Percentiles rank a stretch among this genome's conserved stretches.
Evolutionary conservation across 2,888 invertebrate species (phyloP).

Genomic region (Exocentrus adspersus): DNA sequence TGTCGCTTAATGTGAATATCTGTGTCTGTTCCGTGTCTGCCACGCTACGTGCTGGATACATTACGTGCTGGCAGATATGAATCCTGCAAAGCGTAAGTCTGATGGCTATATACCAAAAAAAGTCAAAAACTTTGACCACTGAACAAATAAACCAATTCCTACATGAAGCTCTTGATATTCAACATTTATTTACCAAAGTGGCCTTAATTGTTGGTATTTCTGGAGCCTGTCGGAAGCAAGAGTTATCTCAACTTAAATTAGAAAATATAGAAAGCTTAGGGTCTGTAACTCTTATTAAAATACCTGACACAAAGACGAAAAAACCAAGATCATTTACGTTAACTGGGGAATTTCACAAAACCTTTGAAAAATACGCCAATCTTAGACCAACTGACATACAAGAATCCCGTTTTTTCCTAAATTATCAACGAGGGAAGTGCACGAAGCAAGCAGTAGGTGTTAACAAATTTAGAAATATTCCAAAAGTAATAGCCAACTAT

Average conservation of each 20-base stretch:
- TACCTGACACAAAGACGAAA: conserved; percentile 20
- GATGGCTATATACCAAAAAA: neutral
- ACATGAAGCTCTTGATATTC: neutral
- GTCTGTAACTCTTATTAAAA: conserved; percentile 17
- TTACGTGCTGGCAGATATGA: no score
- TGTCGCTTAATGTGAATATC: no score
- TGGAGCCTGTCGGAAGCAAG: conserved; percentile 11
- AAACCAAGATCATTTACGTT: conserved; percentile 4
- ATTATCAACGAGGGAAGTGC: conserved; percentile 5
- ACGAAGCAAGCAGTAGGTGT: conserved; percentile 1
- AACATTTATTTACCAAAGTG: conserved; percentile 3
- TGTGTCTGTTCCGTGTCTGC: no score
- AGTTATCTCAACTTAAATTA: conserved; percentile 12
- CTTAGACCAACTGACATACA: conserved; percentile 3
- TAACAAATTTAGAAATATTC: conserved; percentile 1
- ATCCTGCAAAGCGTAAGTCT: neutral
- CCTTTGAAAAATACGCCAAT: neutral
- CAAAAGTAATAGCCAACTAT: conserved; percentile 1
- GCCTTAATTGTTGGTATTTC: conserved; percentile 13
- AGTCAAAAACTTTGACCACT: conserved; percentile 5
- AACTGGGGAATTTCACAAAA: conserved; percentile 5
- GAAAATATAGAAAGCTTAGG: conserved; percentile 14
- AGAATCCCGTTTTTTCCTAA: conserved; percentile 14
- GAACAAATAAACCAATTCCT: conserved; percentile 3
- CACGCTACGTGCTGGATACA: no score